phyloP scores from a whole-genome alignment of 1,140 invertebrate genomes.

The Drosophila teissieri region DNA sequence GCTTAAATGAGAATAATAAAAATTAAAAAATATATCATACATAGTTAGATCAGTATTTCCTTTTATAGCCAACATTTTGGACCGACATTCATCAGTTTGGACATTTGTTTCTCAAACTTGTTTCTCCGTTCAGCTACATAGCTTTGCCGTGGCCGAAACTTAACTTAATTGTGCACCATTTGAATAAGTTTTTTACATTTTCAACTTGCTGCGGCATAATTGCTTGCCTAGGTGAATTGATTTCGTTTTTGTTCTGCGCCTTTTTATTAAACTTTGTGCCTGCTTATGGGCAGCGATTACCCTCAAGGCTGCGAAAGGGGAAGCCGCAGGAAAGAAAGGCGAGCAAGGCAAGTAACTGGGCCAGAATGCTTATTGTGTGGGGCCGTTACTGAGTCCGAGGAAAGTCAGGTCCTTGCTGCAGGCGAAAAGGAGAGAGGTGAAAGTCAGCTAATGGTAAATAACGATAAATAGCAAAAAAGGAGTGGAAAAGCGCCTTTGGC shows the following conservation, averaged over 20 bases:
- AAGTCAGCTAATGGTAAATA: conserved; percentile 70
- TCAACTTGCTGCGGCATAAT: conserved; percentile 52
- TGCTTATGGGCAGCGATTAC: conserved; percentile 37
- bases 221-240: conserved; percentile 72
- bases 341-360: conserved; percentile 8
- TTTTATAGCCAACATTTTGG: no score
- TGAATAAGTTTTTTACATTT: conserved; percentile 52
- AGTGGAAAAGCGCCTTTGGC: conserved; percentile 65
- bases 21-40: no score
- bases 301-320: conserved; percentile 48
- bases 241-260: conserved; percentile 42
- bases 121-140: neutral
- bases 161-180: conserved; percentile 55
- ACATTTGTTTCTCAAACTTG: neutral
- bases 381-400: conserved; percentile 41
- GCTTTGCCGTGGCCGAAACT: neutral
- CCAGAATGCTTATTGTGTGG: conserved; percentile 63
- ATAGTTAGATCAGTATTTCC: no score
- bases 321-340: conserved; percentile 38
- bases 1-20: neutral
- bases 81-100: neutral
- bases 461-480: conserved; percentile 76
- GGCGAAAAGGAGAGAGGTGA: neutral
- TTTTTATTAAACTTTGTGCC: conserved; percentile 37
- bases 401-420: conserved; percentile 17